Evolutionary conservation across 2,113 vertebrate genomes (phyloP).

Genomic region (Cacatua alba): DNA sequence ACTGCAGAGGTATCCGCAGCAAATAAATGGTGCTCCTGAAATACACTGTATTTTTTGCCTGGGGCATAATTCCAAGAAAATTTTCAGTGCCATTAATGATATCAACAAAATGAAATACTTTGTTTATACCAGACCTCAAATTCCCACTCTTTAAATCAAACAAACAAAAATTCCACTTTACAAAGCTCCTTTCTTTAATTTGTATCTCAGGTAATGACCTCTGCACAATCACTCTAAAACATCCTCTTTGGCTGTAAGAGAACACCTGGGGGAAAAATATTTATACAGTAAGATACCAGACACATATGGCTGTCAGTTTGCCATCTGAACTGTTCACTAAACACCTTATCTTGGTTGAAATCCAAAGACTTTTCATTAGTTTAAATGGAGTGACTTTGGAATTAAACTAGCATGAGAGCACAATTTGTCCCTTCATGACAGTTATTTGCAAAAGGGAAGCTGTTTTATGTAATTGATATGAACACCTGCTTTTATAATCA

Average conservation of each 20-base stretch:
- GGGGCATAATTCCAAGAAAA: not conserved
- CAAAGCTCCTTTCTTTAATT: not conserved
- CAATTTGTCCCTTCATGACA: not conserved
- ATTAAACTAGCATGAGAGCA: not conserved
- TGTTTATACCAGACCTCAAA: not conserved
- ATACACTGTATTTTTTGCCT: accelerated
- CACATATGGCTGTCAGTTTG: not conserved
- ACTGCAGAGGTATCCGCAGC: not conserved
- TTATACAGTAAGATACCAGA: not conserved
- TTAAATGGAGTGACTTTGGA: constrained; percentile 25
- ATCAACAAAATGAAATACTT: not conserved
- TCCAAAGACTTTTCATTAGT: not conserved
- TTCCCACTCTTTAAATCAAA: not conserved
- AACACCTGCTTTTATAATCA: constrained; percentile 53
- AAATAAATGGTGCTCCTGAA: not conserved
- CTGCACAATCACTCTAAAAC: not conserved
- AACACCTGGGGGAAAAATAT: not conserved
- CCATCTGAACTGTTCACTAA: not conserved
- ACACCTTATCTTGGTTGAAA: not conserved
- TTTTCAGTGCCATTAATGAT: not conserved
- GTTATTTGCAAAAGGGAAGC: constrained; percentile 35
- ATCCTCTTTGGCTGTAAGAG: not conserved
- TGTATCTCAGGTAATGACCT: not conserved
- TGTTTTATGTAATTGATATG: not conserved
- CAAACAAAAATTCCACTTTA: not conserved